Evolutionary conservation across 2,113 vertebrate genomes (phyloP).

Genomic region (Oostethus manadensis): DNA sequence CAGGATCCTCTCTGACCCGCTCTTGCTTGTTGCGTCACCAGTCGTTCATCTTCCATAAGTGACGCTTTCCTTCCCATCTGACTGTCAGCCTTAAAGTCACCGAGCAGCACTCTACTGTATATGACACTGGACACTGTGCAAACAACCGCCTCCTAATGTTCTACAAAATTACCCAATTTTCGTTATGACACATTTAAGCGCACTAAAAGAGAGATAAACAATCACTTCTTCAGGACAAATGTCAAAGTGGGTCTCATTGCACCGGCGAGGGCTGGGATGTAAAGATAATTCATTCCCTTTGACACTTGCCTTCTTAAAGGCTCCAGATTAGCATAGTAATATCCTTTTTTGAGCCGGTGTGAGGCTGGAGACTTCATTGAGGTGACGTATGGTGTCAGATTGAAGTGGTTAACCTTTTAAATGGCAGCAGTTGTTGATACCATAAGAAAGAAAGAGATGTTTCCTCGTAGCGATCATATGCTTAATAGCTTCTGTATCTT

Average conservation of each 20-base stretch:
- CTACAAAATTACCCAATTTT: no score
- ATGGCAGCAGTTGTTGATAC: constrained; percentile 56
- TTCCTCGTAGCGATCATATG: constrained; percentile 24
- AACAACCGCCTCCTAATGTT: neutral
- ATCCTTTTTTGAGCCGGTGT: constrained; percentile 43
- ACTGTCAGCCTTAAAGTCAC: constrained; percentile 4
- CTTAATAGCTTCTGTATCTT: constrained; percentile 40
- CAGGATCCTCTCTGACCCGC: constrained; percentile 58
- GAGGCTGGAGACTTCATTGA: constrained; percentile 59
- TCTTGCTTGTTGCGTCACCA: constrained; percentile 60
- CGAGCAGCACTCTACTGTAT: neutral
- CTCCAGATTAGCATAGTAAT: constrained; percentile 70
- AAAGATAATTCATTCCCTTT: constrained; percentile 67
- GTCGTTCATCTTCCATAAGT: constrained; percentile 38
- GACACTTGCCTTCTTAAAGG: constrained; percentile 71
- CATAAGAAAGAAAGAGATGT: constrained; percentile 39
- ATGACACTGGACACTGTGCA: neutral
- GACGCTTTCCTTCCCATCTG: constrained; percentile 21
- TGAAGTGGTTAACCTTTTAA: constrained; percentile 68
- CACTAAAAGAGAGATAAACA: constrained; percentile 8
- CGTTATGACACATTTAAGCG: no score
- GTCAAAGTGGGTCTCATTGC: constrained; percentile 51
- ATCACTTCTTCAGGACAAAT: constrained; percentile 49
- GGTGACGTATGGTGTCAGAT: constrained; percentile 55
- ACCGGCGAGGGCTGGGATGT: constrained; percentile 20